phyloP scores from a whole-genome alignment of 2,113 vertebrate species.

The Arvicanthis niloticus region DNA sequence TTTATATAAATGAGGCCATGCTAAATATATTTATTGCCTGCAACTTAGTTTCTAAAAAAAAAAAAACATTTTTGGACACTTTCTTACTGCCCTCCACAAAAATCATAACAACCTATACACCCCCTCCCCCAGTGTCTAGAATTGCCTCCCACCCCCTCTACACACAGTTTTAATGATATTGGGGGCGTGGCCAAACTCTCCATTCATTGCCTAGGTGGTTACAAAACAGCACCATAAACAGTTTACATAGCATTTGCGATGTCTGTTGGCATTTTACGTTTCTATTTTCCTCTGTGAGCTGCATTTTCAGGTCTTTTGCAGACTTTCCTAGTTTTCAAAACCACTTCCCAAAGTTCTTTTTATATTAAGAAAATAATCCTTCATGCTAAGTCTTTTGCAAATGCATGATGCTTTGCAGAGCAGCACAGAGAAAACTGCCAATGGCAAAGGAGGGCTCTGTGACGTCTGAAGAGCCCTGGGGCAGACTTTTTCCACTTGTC shows the following conservation, averaged over 20 bases:
- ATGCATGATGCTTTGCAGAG: background rate
- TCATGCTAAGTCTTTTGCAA: slow-evolving; percentile 15
- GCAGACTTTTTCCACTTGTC: background rate
- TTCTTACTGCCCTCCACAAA: background rate
- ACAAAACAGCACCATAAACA: background rate
- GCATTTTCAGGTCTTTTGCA: background rate
- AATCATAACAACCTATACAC: background rate
- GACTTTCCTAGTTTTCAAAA: slow-evolving; percentile 20
- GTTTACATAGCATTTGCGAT: background rate
- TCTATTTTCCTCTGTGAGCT: background rate
- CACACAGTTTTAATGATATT: background rate
- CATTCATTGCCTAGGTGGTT: background rate
- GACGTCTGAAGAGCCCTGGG: background rate
- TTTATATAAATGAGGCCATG: slow-evolving; percentile 11
- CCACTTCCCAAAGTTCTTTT: background rate
- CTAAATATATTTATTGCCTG: background rate
- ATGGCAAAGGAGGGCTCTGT: background rate
- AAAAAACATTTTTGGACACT: background rate
- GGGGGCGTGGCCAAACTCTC: background rate
- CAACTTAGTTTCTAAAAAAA: background rate
- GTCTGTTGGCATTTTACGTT: background rate
- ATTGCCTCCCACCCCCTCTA: background rate
- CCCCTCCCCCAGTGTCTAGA: background rate
- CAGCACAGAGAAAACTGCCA: background rate
- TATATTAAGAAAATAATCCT: slow-evolving; percentile 22